Percentiles rank a stretch among this genome's conserved stretches.
Conservation (phyloP, 2,113 vertebrate species). For the Chloropsis hardwickii region DNA sequence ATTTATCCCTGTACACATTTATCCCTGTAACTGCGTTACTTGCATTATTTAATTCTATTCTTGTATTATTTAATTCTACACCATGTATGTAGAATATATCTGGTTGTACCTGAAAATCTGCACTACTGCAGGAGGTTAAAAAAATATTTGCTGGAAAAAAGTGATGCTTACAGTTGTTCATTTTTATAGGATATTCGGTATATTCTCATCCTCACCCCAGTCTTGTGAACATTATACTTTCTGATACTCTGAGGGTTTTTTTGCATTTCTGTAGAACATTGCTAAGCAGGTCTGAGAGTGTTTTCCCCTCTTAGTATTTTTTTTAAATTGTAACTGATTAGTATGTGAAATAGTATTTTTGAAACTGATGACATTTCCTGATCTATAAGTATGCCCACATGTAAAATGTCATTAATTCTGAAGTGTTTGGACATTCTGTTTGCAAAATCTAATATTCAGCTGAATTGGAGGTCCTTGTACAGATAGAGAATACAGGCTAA, state of each 20-base stretch:
- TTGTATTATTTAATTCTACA: neutral
- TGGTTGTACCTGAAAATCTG: neutral
- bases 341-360: neutral
- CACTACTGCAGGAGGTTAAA: neutral
- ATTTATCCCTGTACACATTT: neutral
- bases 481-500: neutral
- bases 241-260: neutral
- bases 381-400: neutral
- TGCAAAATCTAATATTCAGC: neutral
- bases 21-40: neutral
- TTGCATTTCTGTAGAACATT: neutral
- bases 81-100: neutral
- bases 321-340: neutral
- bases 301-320: accelerated
- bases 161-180: accelerated
- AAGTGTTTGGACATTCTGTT: neutral
- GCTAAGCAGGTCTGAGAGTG: neutral
- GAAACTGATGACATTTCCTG: neutral
- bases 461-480: neutral
- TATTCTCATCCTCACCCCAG: neutral
- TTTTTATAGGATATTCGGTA: neutral
- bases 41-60: neutral
- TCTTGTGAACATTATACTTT: neutral
- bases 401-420: neutral
- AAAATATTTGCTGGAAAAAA: neutral